phyloP scores from a whole-genome alignment of 2,888 invertebrate species.

The Apotomis turbidana region DNA sequence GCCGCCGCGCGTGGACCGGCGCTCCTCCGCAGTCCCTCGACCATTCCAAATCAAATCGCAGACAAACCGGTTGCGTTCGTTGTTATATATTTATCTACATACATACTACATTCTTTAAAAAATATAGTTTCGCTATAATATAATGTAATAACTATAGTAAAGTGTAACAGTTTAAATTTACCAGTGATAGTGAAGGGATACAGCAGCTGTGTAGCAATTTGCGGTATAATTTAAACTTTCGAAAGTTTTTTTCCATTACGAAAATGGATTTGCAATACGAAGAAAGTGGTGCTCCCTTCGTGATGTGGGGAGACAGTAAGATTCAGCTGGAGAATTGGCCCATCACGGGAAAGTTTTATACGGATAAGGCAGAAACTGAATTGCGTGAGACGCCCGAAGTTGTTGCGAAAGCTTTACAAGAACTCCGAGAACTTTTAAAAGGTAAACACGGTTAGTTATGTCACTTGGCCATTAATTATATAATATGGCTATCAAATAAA shows the following conservation, averaged over 20 bases:
- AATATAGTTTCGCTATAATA: constrained; percentile 2
- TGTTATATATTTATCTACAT: too few species aligned
- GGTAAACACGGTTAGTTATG: constrained; percentile 58
- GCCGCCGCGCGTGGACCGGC: constrained; percentile 21
- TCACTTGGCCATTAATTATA: not conserved
- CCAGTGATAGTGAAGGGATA: constrained; percentile 59
- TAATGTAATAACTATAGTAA: not conserved
- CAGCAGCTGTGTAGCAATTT: constrained; percentile 21
- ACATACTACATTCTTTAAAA: too few species aligned
- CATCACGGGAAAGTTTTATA: constrained; percentile 79
- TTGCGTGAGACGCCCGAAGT: constrained; percentile 88
- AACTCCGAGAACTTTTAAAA: constrained; percentile 83
- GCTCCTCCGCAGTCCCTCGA: not conserved
- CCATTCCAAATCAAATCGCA: constrained; percentile 9
- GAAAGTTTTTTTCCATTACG: constrained; percentile 14
- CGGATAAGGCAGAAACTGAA: constrained; percentile 87
- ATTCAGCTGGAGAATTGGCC: constrained; percentile 86
- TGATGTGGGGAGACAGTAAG: constrained; percentile 84
- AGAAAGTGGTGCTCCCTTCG: constrained; percentile 83
- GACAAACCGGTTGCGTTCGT: constrained; percentile 20
- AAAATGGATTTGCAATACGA: constrained; percentile 78
- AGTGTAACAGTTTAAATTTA: not conserved
- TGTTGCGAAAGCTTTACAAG: constrained; percentile 82
- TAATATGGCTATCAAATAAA: not conserved
- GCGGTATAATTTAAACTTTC: constrained; percentile 15